Evolutionary conservation across 2,888 invertebrate species (phyloP).

Genomic region (Dusona sp.): DNA sequence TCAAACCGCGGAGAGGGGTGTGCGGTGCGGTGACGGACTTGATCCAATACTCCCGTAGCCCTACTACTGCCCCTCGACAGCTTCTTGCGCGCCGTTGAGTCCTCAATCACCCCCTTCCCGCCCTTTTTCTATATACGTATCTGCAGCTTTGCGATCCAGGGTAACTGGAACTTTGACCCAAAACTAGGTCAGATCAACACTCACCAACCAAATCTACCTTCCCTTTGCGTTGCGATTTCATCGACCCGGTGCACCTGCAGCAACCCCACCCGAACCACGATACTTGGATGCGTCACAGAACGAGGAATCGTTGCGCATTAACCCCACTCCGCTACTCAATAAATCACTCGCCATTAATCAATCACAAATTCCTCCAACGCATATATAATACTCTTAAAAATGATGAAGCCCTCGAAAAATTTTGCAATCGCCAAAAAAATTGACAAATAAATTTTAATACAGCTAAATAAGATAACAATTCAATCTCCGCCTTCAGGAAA

Average conservation of each 20-base stretch:
- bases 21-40: no score
- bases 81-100: constrained; percentile 62
- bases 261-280: constrained; percentile 35
- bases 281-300: constrained; percentile 13
- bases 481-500: no score
- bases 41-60: no score
- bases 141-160: constrained; percentile 52
- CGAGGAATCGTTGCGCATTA: constrained; percentile 41
- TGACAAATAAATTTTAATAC: no score
- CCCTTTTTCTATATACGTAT: constrained; percentile 32
- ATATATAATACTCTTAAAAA: background rate
- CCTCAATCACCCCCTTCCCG: constrained; percentile 52
- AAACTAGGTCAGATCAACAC: constrained; percentile 74
- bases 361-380: background rate
- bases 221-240: constrained; percentile 12
- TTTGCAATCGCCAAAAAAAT: no score
- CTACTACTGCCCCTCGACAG: constrained; percentile 27
- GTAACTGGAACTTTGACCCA: constrained; percentile 81
- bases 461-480: no score
- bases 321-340: constrained; percentile 34
- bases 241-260: constrained; percentile 34
- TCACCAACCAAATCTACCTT: constrained; percentile 29
- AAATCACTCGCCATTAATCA: constrained; percentile 48
- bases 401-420: background rate
- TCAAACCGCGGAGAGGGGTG: no score